A percentile compares a stretch with the other conserved stretches of the same genome.
These are phyloP conservation scores for Orussus abietinus DNA, from an alignment of 1,140 invertebrate species.

Conservation along the genomic window DNA sequence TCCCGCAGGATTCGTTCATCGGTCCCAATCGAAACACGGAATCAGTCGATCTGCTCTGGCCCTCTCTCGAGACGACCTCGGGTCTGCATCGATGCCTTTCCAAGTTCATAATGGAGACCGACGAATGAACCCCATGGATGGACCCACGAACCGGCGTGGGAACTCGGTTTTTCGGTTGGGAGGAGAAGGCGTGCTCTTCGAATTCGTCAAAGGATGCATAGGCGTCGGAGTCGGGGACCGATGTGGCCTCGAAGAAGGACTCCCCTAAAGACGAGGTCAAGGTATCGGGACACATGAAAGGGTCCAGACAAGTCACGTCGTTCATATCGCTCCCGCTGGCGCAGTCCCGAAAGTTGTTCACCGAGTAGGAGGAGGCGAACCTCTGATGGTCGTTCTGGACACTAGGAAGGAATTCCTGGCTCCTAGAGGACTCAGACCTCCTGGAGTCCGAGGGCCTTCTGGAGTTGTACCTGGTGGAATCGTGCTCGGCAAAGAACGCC, in stretches of 20 bases:
- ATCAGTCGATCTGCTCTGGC: constrained; percentile 39
- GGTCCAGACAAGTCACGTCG: constrained; percentile 38
- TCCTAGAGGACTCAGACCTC: constrained; percentile 47
- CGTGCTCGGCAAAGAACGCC: constrained; percentile 37
- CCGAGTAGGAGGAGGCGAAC: constrained; percentile 44
- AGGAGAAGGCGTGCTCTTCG: constrained; percentile 22
- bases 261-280: constrained; percentile 41
- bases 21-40: constrained; percentile 25
- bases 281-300: constrained; percentile 41
- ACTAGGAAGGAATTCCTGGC: constrained; percentile 41
- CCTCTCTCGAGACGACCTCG: constrained; percentile 12
- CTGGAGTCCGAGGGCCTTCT: constrained; percentile 43
- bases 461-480: constrained; percentile 43
- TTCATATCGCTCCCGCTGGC: constrained; percentile 42
- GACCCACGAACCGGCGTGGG: too few species aligned
- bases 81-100: constrained; percentile 12
- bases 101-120: constrained; percentile 28
- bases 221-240: constrained; percentile 38
- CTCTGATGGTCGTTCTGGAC: constrained; percentile 26
- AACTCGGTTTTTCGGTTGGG: too few species aligned
- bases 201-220: constrained; percentile 44
- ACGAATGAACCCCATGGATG: constrained; percentile 28
- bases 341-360: constrained; percentile 41
- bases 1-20: constrained; percentile 22
- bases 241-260: constrained; percentile 41